phyloP scores from a whole-genome alignment of 2,888 invertebrate species.

The Pediacus dermestoides region DNA sequence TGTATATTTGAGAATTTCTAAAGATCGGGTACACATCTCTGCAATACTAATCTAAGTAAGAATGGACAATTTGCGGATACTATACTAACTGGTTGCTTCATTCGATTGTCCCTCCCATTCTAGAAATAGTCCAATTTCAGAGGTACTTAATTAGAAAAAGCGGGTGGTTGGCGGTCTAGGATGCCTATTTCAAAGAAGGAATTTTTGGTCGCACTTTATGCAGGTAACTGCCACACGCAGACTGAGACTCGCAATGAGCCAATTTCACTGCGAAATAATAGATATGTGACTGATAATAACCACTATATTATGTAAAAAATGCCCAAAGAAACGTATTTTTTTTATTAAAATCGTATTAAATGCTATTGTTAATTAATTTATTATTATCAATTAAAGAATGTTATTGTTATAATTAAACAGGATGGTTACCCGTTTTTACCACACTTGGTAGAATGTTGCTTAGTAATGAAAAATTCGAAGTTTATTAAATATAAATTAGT shows the following conservation, averaged over 20 bases:
- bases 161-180: slow-evolving; percentile 15
- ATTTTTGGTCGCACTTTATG: slow-evolving; percentile 13
- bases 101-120: slow-evolving; percentile 40
- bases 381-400: slow-evolving; percentile 46
- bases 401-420: slow-evolving; percentile 47
- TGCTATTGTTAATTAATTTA: slow-evolving; percentile 46
- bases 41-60: slow-evolving; percentile 44
- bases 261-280: slow-evolving; percentile 24
- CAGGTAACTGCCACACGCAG: slow-evolving; percentile 13
- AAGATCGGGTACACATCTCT: slow-evolving; percentile 46
- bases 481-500: slow-evolving; percentile 49
- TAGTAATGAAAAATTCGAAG: slow-evolving; percentile 49
- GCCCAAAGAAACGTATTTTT: slow-evolving; percentile 46
- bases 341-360: slow-evolving; percentile 51
- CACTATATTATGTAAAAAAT: slow-evolving; percentile 38
- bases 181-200: slow-evolving; percentile 18
- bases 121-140: slow-evolving; percentile 33
- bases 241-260: slow-evolving; percentile 20
- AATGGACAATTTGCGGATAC: slow-evolving; percentile 43
- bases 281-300: slow-evolving; percentile 35
- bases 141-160: slow-evolving; percentile 27
- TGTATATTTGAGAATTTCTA: slow-evolving; percentile 34
- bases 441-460: slow-evolving; percentile 24
- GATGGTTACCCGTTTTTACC: slow-evolving; percentile 30
- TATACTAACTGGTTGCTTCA: slow-evolving; percentile 37